Percentiles rank a stretch among this genome's conserved stretches.
phyloP scores from a whole-genome alignment of 2,113 vertebrate genomes.

The Clarias batrachus region DNA sequence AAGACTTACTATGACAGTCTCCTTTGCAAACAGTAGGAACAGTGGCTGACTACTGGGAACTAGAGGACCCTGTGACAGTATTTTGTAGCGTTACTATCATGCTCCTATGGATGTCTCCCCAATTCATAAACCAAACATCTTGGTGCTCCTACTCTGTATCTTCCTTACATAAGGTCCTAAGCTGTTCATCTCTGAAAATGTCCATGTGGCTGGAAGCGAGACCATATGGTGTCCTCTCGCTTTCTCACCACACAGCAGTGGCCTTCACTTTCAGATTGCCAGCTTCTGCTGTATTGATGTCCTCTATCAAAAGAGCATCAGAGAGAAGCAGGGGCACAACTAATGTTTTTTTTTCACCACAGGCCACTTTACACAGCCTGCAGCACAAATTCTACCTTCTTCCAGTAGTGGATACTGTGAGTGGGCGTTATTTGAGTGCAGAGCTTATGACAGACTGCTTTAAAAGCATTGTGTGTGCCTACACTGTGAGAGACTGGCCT shows the following conservation, averaged over 20 bases:
- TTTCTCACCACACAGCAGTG: background rate
- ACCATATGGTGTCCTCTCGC: slow-evolving; percentile 46
- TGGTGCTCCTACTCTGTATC: slow-evolving; percentile 28
- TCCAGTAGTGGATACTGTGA: slow-evolving; percentile 11
- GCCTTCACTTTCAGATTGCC: slow-evolving; percentile 28
- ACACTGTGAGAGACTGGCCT: slow-evolving; percentile 37
- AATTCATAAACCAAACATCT: background rate
- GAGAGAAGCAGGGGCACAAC: slow-evolving; percentile 11
- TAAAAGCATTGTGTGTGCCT: slow-evolving; percentile 43
- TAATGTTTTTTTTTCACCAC: slow-evolving; percentile 32
- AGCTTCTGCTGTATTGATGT: slow-evolving; percentile 35
- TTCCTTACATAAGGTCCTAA: slow-evolving; percentile 48
- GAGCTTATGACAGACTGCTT: slow-evolving; percentile 50
- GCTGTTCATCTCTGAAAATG: slow-evolving; percentile 36
- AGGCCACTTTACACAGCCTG: background rate
- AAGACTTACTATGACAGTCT: background rate
- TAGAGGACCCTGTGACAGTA: background rate
- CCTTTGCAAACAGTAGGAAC: background rate
- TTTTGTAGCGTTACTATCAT: background rate
- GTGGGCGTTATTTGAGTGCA: slow-evolving; percentile 45
- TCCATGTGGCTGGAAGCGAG: slow-evolving; percentile 38
- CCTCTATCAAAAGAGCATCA: slow-evolving; percentile 37
- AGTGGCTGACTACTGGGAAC: background rate
- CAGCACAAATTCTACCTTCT: slow-evolving; percentile 17
- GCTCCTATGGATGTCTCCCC: background rate